Percentiles rank a stretch among this genome's conserved stretches.
These are phyloP conservation scores for Liasis olivaceus DNA, from an alignment of 2,797 vertebrate genomes.

Conservation along the genomic window DNA sequence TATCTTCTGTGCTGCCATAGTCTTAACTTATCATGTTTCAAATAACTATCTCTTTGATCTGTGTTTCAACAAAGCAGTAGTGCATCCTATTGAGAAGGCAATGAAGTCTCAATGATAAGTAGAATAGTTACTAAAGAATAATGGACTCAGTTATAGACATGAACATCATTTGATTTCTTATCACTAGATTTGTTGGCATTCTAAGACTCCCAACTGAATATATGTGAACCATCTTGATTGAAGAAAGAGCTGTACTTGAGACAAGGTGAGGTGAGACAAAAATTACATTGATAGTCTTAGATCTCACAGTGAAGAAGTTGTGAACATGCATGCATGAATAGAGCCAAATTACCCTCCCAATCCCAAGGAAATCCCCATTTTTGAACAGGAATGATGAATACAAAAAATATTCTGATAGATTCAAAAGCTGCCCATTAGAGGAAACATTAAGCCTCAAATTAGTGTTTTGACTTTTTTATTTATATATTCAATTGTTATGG, in stretches of 20 bases:
- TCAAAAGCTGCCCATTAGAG: background rate
- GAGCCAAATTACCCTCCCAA: background rate
- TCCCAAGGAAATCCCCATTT: background rate
- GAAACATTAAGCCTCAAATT: background rate
- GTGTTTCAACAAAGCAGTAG: background rate
- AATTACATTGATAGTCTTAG: background rate
- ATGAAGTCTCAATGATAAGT: slow-evolving; percentile 14
- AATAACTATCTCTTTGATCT: background rate
- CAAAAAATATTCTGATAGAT: background rate
- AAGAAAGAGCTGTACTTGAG: background rate
- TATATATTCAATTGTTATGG: background rate
- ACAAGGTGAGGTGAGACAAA: background rate
- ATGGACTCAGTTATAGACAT: background rate
- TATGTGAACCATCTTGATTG: background rate
- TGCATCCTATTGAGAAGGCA: background rate
- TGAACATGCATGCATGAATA: background rate
- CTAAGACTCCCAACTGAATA: background rate
- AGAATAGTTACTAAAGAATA: slow-evolving; percentile 1
- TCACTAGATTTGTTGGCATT: background rate
- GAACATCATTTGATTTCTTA: slow-evolving; percentile 13
- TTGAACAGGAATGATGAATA: background rate
- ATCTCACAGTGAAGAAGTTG: background rate
- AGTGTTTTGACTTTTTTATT: background rate
- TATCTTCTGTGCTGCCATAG: background rate
- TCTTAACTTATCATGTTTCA: slow-evolving; percentile 3